These are phyloP conservation scores for Drosophila pseudotalamancana DNA, from an alignment of 2,888 invertebrate species.

Conservation along the genomic window DNA sequence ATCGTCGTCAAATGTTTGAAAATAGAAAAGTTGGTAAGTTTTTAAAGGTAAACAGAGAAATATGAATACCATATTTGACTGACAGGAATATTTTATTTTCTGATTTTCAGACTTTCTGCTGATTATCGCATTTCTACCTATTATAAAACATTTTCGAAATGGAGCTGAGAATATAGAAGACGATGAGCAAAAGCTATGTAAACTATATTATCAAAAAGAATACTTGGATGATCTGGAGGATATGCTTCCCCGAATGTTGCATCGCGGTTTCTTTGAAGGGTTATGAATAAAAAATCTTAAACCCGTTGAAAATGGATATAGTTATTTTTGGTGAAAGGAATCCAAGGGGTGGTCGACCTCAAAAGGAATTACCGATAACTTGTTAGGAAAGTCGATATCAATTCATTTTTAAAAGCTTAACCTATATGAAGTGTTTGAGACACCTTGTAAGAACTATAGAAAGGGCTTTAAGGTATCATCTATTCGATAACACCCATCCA, in stretches of 20 bases:
- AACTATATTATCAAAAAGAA: slow-evolving; percentile 27
- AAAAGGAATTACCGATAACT: no score
- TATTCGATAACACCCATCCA: no score
- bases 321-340: no score
- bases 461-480: no score
- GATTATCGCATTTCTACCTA: slow-evolving; percentile 26
- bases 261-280: slow-evolving; percentile 34
- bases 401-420: no score
- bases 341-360: no score
- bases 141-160: slow-evolving; percentile 22
- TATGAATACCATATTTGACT: not conserved
- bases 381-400: no score
- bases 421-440: no score
- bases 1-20: slow-evolving; percentile 48
- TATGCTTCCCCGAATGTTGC: slow-evolving; percentile 36
- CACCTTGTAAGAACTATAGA: no score
- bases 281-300: no score
- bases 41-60: not conserved
- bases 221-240: slow-evolving; percentile 26
- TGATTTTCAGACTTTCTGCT: slow-evolving; percentile 25
- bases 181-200: not conserved
- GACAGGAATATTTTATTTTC: not conserved
- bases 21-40: slow-evolving; percentile 49
- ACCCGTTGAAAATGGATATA: no score
- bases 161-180: slow-evolving; percentile 17